A percentile compares a stretch with the other conserved stretches of the same genome.
Conservation (phyloP, 1,140 invertebrate species). For the Scylla paramamosain region DNA sequence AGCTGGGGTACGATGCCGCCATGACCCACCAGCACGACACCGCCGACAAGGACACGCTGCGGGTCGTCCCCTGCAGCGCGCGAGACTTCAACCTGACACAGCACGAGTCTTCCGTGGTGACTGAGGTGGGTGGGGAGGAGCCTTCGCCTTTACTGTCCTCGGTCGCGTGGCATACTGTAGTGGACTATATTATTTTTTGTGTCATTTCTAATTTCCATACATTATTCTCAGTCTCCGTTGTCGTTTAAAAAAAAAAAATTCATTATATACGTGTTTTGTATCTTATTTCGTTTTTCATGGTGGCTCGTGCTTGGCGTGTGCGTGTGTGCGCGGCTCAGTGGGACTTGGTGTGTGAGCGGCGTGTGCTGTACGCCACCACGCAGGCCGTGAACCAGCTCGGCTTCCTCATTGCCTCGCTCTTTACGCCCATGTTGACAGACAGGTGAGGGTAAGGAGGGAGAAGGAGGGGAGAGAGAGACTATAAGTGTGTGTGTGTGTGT, state of each 20-base stretch:
- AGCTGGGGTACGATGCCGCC: neutral
- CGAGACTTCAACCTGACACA: conserved; percentile 52
- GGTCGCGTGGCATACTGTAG: too few species aligned
- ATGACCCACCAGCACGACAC: neutral
- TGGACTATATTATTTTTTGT: too few species aligned
- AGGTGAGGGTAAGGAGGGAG: neutral
- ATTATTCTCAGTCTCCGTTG: too few species aligned
- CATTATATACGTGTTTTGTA: too few species aligned
- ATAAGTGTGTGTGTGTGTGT: too few species aligned
- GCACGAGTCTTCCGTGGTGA: conserved; percentile 41
- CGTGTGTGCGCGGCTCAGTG: neutral
- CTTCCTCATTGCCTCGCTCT: neutral
- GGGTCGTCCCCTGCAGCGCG: neutral
- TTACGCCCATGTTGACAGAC: neutral
- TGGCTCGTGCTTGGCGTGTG: too few species aligned
- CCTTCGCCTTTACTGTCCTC: too few species aligned
- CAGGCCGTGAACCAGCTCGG: neutral
- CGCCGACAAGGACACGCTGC: too few species aligned
- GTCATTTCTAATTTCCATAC: too few species aligned
- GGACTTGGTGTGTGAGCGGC: conserved; percentile 30
- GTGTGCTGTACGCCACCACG: conserved; percentile 16
- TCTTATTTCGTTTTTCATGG: too few species aligned
- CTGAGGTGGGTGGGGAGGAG: conserved; percentile 14
- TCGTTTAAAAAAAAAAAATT: too few species aligned
- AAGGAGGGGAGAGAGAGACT: neutral